Base-by-base conservation (phyloP, 1,140 invertebrate genomes). In the Antheraea pernyi region DNA sequence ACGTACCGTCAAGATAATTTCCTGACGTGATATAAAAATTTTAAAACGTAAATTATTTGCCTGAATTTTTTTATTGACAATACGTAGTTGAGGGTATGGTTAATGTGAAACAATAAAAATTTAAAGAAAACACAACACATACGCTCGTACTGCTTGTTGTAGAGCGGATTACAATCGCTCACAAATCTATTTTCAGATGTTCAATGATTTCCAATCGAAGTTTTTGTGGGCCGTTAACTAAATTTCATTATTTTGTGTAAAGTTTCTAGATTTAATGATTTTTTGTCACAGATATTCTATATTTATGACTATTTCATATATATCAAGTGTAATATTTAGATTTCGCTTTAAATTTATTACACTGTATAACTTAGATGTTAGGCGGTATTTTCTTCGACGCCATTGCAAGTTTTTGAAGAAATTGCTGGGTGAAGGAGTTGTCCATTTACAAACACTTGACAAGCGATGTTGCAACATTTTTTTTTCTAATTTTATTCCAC, bases 21-120 rank as follows among this genome's bases (percentile, higher is more conserved):
- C 39, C 30, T 68, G 59, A 61, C 39, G 46, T 68, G 59, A 61
- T 62, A 48, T 62, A 61, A 61, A 22, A 61, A 36, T 22, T 22
- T 19, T 22, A 61, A 61, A 61, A 19, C 59, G 30, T 22, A 36
- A 22, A 36, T 61, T 19, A 18, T 61, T 61, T 61, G 30, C 13
- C 9, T 61, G 10, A 36, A 11, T 19, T 18, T 36, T 61, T 16
- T 22, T 36, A 61, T 61, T 19, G 7, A 19, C 30, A 61, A 61
- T 36, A 61, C 13, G 36, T 39, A 64, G 22, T 18, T 18, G 46
- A 53, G 46, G 46, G 16, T 53, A 53, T 53, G 10, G 46, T 16
- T 53, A 53, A 53, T 53, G 46, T 53, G 16, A 53, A 16, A 16
- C 46, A 13, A 16, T 53, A 16, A 16, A 16, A 13, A 13, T 11